Conservation (phyloP, 30 jellyfish, hydroid and myxozoan species). For the Sanderia malayensis region DNA sequence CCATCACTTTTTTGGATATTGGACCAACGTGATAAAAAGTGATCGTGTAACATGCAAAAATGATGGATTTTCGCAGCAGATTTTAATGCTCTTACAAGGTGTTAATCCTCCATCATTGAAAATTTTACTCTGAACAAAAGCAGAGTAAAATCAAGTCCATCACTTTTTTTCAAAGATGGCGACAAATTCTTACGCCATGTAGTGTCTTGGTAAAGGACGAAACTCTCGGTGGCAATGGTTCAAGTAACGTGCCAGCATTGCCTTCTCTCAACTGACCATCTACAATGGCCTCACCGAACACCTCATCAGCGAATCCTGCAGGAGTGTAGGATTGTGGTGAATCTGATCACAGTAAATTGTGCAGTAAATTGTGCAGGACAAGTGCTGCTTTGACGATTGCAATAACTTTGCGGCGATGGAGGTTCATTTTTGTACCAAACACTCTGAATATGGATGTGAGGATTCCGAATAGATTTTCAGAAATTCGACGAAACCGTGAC, state of each 20-base stretch:
- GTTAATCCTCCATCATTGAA: too few relatives aligned
- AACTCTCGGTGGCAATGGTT: conserved; percentile 11
- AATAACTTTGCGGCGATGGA: not conserved
- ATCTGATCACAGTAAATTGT: conserved; percentile 1
- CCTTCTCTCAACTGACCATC: not conserved
- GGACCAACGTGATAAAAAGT: too few relatives aligned
- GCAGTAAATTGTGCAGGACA: conserved; percentile 5
- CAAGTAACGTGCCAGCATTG: conserved; percentile 3
- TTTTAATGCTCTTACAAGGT: too few relatives aligned
- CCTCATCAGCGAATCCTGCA: conserved; percentile 10
- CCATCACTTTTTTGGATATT: too few relatives aligned
- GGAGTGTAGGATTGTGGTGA: conserved; percentile 10
- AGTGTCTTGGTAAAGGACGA: too few relatives aligned
- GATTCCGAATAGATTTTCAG: conserved; percentile 2
- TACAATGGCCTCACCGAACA: not conserved
- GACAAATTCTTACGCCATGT: too few relatives aligned
- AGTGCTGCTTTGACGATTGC: conserved; percentile 6
- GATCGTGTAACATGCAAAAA: too few relatives aligned
- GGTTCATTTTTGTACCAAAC: conserved; percentile 3
- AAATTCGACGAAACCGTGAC: conserved; percentile 9
- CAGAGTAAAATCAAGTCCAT: too few relatives aligned
- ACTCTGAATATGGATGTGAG: conserved; percentile 3
- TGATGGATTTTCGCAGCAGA: too few relatives aligned
- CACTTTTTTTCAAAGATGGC: too few relatives aligned
- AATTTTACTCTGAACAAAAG: too few relatives aligned